Evolutionary conservation across 2,888 invertebrate species (phyloP).

Genomic region (Standfussiana lucernea): DNA sequence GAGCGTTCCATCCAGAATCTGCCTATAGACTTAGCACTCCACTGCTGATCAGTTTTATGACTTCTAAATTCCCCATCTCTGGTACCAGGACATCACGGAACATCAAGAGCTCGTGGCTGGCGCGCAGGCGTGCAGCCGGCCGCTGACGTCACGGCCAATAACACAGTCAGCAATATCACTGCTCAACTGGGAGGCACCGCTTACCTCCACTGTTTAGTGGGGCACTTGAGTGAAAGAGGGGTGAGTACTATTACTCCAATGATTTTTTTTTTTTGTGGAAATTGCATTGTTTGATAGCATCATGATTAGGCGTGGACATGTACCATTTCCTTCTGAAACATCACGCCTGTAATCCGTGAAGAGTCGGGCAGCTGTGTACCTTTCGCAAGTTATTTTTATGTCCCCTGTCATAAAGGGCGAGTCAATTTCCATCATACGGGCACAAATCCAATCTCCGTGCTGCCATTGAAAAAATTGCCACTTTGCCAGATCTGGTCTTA

Average conservation of each 20-base stretch:
- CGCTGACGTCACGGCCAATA: constrained; percentile 91
- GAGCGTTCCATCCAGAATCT: neutral
- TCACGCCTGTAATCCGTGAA: neutral
- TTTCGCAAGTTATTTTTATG: neutral
- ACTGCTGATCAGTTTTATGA: neutral
- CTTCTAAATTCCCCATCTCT: neutral
- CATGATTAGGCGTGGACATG: neutral
- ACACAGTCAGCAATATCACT: constrained; percentile 95
- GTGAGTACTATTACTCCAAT: constrained; percentile 82
- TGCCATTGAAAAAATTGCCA: neutral
- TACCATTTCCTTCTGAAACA: neutral
- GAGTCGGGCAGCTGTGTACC: neutral
- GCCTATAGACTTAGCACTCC: neutral
- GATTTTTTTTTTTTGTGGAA: neutral
- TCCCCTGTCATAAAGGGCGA: neutral
- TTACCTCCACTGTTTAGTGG: constrained; percentile 95
- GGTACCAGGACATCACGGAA: constrained; percentile 85
- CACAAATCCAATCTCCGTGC: neutral
- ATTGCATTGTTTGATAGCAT: neutral
- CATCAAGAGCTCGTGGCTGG: constrained; percentile 86
- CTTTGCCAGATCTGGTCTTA: neutral
- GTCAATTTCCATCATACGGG: neutral
- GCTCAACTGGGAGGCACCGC: constrained; percentile 95
- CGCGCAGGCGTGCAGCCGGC: constrained; percentile 82
- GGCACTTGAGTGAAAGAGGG: constrained; percentile 94